These are phyloP conservation scores for Ahaetulla prasina DNA, from an alignment of 2,113 vertebrate genomes.

Conservation along the genomic window DNA sequence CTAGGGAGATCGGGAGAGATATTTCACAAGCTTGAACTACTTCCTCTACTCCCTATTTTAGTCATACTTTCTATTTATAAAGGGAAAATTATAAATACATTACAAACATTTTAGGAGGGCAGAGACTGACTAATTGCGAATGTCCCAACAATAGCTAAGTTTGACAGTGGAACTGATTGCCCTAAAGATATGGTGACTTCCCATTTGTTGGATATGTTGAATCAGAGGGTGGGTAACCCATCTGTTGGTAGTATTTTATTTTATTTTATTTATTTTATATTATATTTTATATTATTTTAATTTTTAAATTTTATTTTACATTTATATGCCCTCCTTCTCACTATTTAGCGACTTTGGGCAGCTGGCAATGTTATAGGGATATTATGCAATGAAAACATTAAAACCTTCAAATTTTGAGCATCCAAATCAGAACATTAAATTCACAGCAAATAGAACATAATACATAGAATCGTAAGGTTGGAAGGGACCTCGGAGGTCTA, in stretches of 20 bases:
- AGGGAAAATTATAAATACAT: neutral
- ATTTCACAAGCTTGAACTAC: neutral
- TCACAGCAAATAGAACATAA: neutral
- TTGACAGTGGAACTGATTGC: neutral
- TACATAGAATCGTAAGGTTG: neutral
- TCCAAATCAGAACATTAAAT: neutral
- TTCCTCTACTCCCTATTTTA: neutral
- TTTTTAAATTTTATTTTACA: neutral
- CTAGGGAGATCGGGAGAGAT: neutral
- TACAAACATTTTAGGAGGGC: neutral
- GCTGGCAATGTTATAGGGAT: neutral
- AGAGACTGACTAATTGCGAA: neutral
- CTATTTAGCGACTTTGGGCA: neutral
- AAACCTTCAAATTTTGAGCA: neutral
- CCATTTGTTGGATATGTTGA: neutral
- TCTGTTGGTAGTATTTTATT: neutral
- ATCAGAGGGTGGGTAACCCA: neutral
- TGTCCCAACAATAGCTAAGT: neutral
- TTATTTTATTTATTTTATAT: too few species aligned
- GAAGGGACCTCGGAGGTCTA: neutral
- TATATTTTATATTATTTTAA: too few species aligned
- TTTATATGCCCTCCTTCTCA: neutral
- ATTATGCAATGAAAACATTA: neutral
- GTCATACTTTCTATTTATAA: neutral
- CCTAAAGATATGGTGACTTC: neutral